A percentile compares a stretch with the other conserved stretches of the same genome.
Evolutionary conservation across 37 sponge, comb jelly and placozoan species (phyloP).

Genomic region (Beroe forskalii): DNA sequence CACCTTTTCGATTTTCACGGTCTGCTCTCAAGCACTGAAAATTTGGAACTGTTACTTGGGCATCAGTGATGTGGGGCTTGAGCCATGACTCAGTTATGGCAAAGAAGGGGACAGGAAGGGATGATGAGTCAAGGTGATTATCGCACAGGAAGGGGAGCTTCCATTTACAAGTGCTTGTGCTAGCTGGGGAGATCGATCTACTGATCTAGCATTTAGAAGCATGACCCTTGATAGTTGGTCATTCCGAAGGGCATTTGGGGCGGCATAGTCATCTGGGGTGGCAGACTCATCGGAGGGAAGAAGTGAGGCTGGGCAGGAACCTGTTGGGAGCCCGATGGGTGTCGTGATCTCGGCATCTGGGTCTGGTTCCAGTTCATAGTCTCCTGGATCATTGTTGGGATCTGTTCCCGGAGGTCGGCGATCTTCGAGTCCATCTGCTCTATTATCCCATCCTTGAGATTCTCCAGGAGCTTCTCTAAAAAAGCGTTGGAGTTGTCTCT

Average conservation of each 20-base stretch:
- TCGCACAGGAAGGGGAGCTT: neutral
- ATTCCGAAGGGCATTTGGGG: neutral
- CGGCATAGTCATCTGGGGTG: neutral
- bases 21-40: neutral
- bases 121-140: neutral
- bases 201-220: neutral
- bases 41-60: neutral
- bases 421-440: neutral
- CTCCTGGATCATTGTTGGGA: neutral
- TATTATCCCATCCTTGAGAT: slow-evolving; percentile 2
- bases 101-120: neutral
- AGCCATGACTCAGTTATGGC: neutral
- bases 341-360: no score
- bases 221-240: neutral
- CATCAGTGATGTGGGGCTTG: neutral
- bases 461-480: slow-evolving; percentile 13
- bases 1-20: neutral
- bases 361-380: neutral
- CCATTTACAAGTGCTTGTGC: neutral
- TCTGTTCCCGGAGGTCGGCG: neutral
- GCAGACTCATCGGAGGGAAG: neutral
- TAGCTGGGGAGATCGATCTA: neutral
- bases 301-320: neutral
- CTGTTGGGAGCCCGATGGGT: neutral
- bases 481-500: neutral